These are phyloP conservation scores for Achlya flavicornis DNA, from an alignment of 2,888 invertebrate species.

Conservation along the genomic window DNA sequence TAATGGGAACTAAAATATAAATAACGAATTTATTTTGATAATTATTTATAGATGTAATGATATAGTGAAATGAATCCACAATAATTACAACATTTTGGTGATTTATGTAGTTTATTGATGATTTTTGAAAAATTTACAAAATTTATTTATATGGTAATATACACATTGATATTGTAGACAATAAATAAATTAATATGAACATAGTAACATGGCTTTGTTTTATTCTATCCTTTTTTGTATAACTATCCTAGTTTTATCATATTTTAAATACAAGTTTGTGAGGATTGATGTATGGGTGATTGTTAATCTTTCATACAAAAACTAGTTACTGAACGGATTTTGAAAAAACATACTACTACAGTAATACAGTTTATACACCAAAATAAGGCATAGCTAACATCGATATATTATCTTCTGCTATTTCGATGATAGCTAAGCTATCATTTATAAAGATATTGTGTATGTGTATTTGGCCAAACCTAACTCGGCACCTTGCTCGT, in stretches of 20 bases:
- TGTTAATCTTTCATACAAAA: too few relatives aligned
- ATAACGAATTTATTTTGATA: background rate
- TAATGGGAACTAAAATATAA: slow-evolving; percentile 1
- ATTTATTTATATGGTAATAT: background rate
- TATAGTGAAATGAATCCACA: background rate
- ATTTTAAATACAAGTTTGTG: background rate
- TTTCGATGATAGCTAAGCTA: too few relatives aligned
- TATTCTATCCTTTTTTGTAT: too few relatives aligned
- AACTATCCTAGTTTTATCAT: background rate
- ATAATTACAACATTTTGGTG: slow-evolving; percentile 1
- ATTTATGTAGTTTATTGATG: background rate
- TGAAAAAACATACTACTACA: too few relatives aligned
- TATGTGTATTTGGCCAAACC: too few relatives aligned
- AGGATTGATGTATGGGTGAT: too few relatives aligned
- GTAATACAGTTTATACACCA: too few relatives aligned
- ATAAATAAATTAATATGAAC: background rate
- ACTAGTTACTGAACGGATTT: too few relatives aligned
- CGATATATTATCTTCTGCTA: too few relatives aligned
- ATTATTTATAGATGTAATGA: background rate
- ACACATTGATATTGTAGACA: background rate
- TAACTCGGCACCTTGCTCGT: too few relatives aligned
- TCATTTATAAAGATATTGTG: too few relatives aligned
- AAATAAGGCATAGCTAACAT: too few relatives aligned
- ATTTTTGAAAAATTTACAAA: slow-evolving; percentile 4
- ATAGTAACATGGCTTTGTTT: background rate